These are phyloP conservation scores for Hyla sarda DNA, from an alignment of 2,113 vertebrate species.

Conservation along the genomic window DNA sequence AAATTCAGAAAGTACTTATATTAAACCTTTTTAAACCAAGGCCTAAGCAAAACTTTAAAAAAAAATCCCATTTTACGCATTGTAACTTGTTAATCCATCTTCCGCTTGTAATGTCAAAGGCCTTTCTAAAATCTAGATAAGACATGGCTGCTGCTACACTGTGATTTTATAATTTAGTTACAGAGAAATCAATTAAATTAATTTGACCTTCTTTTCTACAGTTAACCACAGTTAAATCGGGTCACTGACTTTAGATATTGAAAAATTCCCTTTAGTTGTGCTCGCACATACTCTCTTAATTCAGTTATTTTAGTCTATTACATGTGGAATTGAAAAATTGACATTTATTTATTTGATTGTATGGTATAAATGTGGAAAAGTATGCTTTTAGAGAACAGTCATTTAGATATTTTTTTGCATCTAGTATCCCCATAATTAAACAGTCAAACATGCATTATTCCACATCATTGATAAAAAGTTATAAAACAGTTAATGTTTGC, in stretches of 20 bases:
- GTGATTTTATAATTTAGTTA: slow-evolving; percentile 29
- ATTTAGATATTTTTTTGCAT: not conserved
- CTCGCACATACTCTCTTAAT: not conserved
- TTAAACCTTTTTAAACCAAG: not conserved
- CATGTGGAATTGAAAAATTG: not conserved
- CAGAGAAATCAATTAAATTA: slow-evolving; percentile 37
- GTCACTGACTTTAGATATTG: slow-evolving; percentile 12
- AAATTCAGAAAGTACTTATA: not conserved
- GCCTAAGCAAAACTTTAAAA: not conserved
- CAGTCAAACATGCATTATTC: too few relatives aligned
- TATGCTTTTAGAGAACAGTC: not conserved
- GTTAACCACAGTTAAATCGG: slow-evolving; percentile 11
- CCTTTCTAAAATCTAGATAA: slow-evolving; percentile 22
- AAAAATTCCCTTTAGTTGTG: slow-evolving; percentile 13
- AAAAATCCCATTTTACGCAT: not conserved
- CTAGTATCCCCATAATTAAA: not conserved
- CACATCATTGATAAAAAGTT: too few relatives aligned
- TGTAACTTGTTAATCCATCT: slow-evolving; percentile 38
- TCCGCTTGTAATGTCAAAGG: not conserved
- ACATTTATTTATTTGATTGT: not conserved
- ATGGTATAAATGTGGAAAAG: not conserved
- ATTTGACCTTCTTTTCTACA: slow-evolving; percentile 16
- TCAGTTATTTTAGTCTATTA: not conserved
- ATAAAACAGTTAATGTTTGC: not conserved
- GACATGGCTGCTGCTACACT: not conserved